Conservation (phyloP, 2,797 vertebrate genomes). For the Microctenopoma steveboyesi region DNA sequence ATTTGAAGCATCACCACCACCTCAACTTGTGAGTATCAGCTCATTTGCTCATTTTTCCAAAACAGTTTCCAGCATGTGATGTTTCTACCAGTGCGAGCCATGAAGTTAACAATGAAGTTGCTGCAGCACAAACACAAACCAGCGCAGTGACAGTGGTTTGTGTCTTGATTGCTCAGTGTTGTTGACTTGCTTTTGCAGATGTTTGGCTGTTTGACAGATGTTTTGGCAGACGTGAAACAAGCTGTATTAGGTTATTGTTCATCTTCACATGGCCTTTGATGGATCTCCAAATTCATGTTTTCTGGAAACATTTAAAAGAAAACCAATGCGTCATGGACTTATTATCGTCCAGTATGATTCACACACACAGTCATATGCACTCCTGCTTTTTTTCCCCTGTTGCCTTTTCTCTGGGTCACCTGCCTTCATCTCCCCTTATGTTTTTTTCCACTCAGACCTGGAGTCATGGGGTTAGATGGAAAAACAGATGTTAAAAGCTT, state of each 20-base stretch:
- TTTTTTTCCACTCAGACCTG: constrained; percentile 19
- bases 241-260: constrained; percentile 16
- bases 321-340: constrained; percentile 59
- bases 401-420: constrained; percentile 25
- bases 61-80: constrained; percentile 17
- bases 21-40: constrained; percentile 69
- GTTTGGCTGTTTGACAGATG: constrained; percentile 3
- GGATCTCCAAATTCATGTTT: constrained; percentile 30
- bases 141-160: constrained; percentile 10
- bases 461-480: constrained; percentile 12
- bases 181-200: constrained; percentile 39
- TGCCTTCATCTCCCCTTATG: constrained; percentile 7
- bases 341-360: constrained; percentile 44
- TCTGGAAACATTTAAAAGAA: constrained; percentile 59
- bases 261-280: constrained; percentile 40
- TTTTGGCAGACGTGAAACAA: constrained; percentile 43
- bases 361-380: constrained; percentile 38
- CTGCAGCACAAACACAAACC: constrained; percentile 8
- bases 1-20: constrained; percentile 40
- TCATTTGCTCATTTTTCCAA: constrained; percentile 38
- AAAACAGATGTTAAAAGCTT: background rate
- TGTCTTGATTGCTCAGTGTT: background rate
- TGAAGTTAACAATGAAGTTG: constrained; percentile 20
- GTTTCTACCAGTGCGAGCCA: constrained; percentile 12
- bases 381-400: constrained; percentile 11